These are phyloP conservation scores for Euzetes globulus DNA, from an alignment of 2,888 invertebrate species.

Conservation along the genomic window DNA sequence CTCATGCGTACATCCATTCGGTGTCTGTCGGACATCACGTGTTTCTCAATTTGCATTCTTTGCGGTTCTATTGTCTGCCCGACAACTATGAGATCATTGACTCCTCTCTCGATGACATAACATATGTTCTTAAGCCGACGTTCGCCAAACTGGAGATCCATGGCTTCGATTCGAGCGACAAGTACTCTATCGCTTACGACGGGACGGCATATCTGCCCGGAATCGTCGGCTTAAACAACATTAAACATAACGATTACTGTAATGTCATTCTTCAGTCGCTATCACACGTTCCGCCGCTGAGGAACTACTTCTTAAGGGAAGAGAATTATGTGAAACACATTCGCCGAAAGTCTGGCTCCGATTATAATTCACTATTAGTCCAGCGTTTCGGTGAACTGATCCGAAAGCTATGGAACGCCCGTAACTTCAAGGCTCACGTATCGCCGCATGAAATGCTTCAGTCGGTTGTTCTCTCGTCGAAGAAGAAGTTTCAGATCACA, in stretches of 20 bases:
- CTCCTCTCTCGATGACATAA: constrained; percentile 69
- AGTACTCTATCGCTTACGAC: constrained; percentile 88
- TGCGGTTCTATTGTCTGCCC: constrained; percentile 96
- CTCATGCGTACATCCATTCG: constrained; percentile 98
- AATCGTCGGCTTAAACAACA: constrained; percentile 96
- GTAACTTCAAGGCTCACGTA: constrained; percentile 98
- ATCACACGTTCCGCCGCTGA: constrained; percentile 84
- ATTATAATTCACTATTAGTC: constrained; percentile 84
- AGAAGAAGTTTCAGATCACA: constrained; percentile 92
- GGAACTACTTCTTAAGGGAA: constrained; percentile 90
- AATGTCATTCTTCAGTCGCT: constrained; percentile 94
- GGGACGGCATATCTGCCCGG: constrained; percentile 94
- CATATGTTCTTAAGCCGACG: constrained; percentile 91
- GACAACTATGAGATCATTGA: constrained; percentile 99
- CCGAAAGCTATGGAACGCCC: constrained; percentile 96
- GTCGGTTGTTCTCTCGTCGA: constrained; percentile 92
- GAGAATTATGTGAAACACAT: constrained; percentile 73
- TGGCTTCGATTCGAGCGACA: constrained; percentile 69
- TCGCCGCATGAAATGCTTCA: constrained; percentile 99
- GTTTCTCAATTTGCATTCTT: constrained; percentile 87
- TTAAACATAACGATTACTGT: constrained; percentile 99
- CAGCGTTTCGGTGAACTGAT: constrained; percentile 90
- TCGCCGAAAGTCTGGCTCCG: constrained; percentile 70
- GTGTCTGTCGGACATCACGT: constrained; percentile 97
- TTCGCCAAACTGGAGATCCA: constrained; percentile 74